Conservation (phyloP, 2,113 vertebrate species). For the human region DNA sequence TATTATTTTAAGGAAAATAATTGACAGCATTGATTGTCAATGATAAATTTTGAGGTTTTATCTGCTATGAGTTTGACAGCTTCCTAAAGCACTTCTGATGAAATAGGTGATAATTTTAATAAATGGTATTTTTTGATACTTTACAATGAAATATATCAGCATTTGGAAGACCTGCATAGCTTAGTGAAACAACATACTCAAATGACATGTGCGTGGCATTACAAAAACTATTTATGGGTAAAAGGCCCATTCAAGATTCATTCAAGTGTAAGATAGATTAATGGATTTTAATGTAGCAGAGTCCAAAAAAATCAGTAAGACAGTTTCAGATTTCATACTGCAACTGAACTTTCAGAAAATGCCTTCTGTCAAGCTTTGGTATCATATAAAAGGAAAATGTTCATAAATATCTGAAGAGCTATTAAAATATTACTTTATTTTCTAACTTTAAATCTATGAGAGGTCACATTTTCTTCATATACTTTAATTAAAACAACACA, state of each 20-base stretch:
- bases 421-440: not conserved
- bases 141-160: not conserved
- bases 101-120: not conserved
- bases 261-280: not conserved
- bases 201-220: not conserved
- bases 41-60: not conserved
- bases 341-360: not conserved
- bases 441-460: not conserved
- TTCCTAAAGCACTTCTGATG: not conserved
- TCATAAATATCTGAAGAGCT: not conserved
- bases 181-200: not conserved
- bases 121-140: not conserved
- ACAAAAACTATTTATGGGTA: not conserved
- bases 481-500: not conserved
- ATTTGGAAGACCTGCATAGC: not conserved
- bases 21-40: not conserved
- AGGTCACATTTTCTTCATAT: not conserved
- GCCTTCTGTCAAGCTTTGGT: not conserved
- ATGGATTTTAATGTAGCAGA: not conserved
- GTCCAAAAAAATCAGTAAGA: not conserved
- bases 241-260: not conserved
- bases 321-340: not conserved
- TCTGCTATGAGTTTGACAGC: not conserved
- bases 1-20: not conserved
- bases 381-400: not conserved